Conservation (phyloP, 2,888 invertebrate species). For the Xestia xanthographa region DNA sequence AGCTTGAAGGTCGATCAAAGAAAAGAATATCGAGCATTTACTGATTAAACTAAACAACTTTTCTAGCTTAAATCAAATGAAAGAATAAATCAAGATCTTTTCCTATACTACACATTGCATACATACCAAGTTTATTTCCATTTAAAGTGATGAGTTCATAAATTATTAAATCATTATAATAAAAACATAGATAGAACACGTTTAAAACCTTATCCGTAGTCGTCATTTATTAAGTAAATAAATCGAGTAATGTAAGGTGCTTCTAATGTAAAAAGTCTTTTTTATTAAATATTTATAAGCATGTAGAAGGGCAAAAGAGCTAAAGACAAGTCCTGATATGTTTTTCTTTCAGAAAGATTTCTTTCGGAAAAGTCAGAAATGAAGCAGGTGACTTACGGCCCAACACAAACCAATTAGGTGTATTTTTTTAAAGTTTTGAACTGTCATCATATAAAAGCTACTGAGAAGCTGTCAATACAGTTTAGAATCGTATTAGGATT, state of each 20-base stretch:
- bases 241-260: conserved; percentile 12
- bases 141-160: conserved; percentile 30
- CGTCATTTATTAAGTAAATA: conserved; percentile 17
- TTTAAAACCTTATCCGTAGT: conserved; percentile 3
- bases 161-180: conserved; percentile 26
- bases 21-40: background rate
- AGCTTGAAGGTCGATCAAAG: background rate
- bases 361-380: no score
- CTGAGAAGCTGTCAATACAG: background rate
- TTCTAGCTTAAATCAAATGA: background rate
- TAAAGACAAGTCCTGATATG: background rate
- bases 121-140: conserved; percentile 16
- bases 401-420: no score
- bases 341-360: no score
- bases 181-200: conserved; percentile 48
- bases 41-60: background rate
- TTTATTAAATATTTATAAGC: background rate
- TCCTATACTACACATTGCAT: conserved; percentile 12
- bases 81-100: background rate
- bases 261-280: background rate
- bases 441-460: background rate
- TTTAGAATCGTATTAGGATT: background rate
- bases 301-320: background rate
- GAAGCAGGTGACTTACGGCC: no score
- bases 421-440: no score